Conservation (phyloP, 2,797 vertebrate genomes). For the Esox lucius region DNA sequence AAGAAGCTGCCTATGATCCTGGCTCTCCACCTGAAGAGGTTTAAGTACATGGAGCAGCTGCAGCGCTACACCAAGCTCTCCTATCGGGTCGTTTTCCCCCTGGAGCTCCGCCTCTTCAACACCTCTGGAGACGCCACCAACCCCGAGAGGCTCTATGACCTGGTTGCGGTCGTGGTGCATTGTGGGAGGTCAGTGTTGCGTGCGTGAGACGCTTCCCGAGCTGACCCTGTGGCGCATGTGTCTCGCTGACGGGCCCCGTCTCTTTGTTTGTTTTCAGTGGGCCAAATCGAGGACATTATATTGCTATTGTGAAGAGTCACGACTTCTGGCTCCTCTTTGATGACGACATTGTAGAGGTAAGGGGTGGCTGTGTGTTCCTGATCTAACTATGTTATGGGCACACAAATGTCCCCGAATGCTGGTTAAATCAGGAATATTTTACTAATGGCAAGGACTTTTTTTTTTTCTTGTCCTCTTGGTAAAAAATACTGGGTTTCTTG, state of each 20-base stretch:
- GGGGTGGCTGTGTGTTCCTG: slow-evolving; percentile 36
- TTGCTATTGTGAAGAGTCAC: slow-evolving; percentile 89
- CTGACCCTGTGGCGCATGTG: neutral
- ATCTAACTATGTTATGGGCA: neutral
- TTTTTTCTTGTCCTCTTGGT: too few relatives aligned
- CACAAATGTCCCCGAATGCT: neutral
- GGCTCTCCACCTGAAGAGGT: slow-evolving; percentile 87
- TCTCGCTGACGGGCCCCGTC: neutral
- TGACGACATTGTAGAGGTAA: slow-evolving; percentile 88
- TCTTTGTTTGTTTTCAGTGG: slow-evolving; percentile 65
- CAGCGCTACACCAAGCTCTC: slow-evolving; percentile 89
- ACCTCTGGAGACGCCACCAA: slow-evolving; percentile 86
- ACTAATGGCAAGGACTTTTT: too few relatives aligned
- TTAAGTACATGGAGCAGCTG: slow-evolving; percentile 91
- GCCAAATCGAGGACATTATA: slow-evolving; percentile 87
- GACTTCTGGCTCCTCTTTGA: slow-evolving; percentile 90
- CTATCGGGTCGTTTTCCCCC: slow-evolving; percentile 85
- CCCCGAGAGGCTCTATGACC: slow-evolving; percentile 86
- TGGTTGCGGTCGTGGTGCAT: slow-evolving; percentile 87
- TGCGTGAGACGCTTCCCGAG: neutral
- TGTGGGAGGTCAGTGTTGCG: slow-evolving; percentile 79
- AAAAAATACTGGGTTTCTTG: too few relatives aligned
- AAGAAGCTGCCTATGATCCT: slow-evolving; percentile 90
- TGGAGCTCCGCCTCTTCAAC: slow-evolving; percentile 89
- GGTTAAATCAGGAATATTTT: neutral